Evolutionary conservation across 2,888 invertebrate species (phyloP).

Genomic region (Perizoma flavofasciatum): DNA sequence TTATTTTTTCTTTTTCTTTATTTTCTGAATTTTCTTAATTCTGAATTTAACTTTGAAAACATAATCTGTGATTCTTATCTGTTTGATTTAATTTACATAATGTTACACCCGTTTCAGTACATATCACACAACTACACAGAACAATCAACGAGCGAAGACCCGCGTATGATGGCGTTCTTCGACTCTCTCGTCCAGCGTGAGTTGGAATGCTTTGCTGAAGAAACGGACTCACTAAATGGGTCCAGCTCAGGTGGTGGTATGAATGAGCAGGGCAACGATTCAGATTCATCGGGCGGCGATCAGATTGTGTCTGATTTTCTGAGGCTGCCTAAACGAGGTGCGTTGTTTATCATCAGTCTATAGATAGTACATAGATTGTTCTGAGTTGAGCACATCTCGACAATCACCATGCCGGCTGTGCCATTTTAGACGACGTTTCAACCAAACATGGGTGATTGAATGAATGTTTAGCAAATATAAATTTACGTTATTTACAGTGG

Average conservation of each 20-base stretch:
- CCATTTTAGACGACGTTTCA: no score
- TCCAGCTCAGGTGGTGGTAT: constrained; percentile 52
- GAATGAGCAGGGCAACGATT: constrained; percentile 53
- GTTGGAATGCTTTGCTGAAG: constrained; percentile 89
- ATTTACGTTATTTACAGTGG: constrained; percentile 24
- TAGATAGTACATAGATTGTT: no score
- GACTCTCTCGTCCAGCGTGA: constrained; percentile 96
- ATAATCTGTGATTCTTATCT: no score
- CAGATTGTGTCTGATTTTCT: constrained; percentile 66
- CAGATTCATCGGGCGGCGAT: constrained; percentile 68
- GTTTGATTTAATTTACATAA: no score
- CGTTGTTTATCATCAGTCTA: constrained; percentile 6
- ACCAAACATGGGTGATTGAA: no score
- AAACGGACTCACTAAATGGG: constrained; percentile 73
- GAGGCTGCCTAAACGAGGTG: constrained; percentile 66
- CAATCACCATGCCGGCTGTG: no score
- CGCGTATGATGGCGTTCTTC: constrained; percentile 98
- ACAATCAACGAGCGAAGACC: constrained; percentile 94
- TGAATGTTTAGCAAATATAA: no score
- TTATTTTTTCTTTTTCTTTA: no score
- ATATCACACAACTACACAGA: constrained; percentile 95
- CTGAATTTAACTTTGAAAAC: no score
- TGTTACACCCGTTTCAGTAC: constrained; percentile 78
- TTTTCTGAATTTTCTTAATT: no score
- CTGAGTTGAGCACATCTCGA: no score